A percentile compares a stretch with the other conserved stretches of the same genome.
Conservation (phyloP, 1,140 invertebrate species). For the Halictus rubicundus region DNA sequence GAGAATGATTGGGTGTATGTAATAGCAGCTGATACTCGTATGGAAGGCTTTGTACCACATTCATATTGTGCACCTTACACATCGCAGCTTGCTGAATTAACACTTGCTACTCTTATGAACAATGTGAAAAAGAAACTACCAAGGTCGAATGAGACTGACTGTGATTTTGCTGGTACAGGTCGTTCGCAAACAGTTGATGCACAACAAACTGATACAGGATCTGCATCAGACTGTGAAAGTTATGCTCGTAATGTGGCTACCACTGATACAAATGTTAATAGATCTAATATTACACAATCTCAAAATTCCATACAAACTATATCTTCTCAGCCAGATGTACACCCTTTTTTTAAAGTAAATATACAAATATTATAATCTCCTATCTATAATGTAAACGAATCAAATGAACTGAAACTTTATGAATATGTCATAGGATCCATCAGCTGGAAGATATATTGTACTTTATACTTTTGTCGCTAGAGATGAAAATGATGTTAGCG, state of each 20-base stretch:
- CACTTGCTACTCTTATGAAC: constrained; percentile 84
- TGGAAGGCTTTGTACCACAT: constrained; percentile 97
- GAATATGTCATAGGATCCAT: constrained; percentile 85
- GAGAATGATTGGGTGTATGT: constrained; percentile 99
- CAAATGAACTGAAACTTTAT: constrained; percentile 12
- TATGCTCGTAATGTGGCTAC: constrained; percentile 82
- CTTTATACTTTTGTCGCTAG: constrained; percentile 95
- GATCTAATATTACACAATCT: constrained; percentile 80
- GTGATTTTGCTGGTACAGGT: constrained; percentile 69
- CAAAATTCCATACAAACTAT: constrained; percentile 83
- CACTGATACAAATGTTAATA: constrained; percentile 78
- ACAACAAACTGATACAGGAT: constrained; percentile 80
- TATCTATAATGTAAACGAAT: not conserved
- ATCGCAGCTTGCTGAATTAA: constrained; percentile 87
- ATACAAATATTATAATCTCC: constrained; percentile 31
- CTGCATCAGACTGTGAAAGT: constrained; percentile 84
- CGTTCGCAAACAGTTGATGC: constrained; percentile 75
- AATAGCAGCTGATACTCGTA: constrained; percentile 91
- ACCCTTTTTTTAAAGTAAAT: constrained; percentile 91
- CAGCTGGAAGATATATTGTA: constrained; percentile 92
- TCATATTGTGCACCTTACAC: constrained; percentile 94
- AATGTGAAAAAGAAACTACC: constrained; percentile 93
- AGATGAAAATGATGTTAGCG: constrained; percentile 96
- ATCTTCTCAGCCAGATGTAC: constrained; percentile 86
- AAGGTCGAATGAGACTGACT: constrained; percentile 79